phyloP scores from a whole-genome alignment of 2,888 invertebrate genomes.

The Acrobasis consociella region DNA sequence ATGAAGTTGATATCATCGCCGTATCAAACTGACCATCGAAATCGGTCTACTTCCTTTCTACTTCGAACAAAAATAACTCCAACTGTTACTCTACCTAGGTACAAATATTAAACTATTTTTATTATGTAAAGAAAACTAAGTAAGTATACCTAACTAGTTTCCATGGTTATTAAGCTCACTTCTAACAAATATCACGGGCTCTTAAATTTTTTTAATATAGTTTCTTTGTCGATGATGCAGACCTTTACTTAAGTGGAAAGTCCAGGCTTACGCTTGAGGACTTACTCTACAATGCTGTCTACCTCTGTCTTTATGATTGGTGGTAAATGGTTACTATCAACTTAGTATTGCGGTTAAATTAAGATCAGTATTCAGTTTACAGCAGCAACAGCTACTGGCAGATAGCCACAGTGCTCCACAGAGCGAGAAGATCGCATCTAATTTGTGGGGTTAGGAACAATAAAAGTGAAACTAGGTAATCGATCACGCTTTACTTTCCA shows the following conservation, averaged over 20 bases:
- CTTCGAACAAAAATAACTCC: too few species aligned
- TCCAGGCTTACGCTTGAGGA: neutral
- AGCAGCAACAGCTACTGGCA: conserved; percentile 4
- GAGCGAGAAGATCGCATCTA: conserved; percentile 31
- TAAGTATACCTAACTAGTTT: too few species aligned
- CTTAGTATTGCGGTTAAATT: conserved; percentile 12
- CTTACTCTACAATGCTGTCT: neutral
- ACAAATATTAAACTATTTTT: too few species aligned
- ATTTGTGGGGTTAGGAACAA: conserved; percentile 51
- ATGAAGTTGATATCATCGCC: too few species aligned
- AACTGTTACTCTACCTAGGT: too few species aligned
- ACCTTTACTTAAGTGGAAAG: neutral
- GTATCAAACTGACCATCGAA: too few species aligned
- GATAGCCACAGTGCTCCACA: conserved; percentile 9
- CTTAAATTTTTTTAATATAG: too few species aligned
- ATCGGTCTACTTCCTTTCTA: too few species aligned
- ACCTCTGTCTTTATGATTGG: neutral
- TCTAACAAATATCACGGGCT: too few species aligned
- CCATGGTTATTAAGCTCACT: too few species aligned
- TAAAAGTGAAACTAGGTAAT: conserved; percentile 72
- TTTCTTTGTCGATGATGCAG: too few species aligned
- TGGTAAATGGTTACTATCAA: neutral
- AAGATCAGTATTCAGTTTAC: conserved; percentile 3
- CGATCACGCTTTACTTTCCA: conserved; percentile 74
- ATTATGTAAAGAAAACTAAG: too few species aligned